Percentiles rank a stretch among this genome's conserved stretches.
These are phyloP conservation scores for Pollicipes pollicipes DNA, from an alignment of 1,140 invertebrate species.

Conservation along the genomic window DNA sequence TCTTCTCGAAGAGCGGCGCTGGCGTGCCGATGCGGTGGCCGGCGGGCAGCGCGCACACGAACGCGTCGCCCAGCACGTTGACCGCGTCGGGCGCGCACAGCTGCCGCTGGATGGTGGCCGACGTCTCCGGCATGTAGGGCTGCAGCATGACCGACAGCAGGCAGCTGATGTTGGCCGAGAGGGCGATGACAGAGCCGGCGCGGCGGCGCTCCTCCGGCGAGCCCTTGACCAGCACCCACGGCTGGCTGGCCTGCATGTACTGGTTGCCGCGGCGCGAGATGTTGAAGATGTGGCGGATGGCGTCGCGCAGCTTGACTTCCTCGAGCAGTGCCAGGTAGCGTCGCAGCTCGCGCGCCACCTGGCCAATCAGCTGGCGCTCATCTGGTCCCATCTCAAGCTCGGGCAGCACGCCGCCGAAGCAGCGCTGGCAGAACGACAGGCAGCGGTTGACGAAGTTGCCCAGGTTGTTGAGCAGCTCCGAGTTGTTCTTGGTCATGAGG, in stretches of 20 bases:
- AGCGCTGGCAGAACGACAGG: conserved; percentile 71
- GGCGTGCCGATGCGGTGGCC: conserved; percentile 75
- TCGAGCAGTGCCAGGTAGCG: conserved; percentile 66
- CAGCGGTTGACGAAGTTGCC: conserved; percentile 95
- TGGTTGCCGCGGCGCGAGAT: conserved; percentile 89
- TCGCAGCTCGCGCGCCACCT: conserved; percentile 62
- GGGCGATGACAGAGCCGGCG: conserved; percentile 65
- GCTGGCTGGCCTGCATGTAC: conserved; percentile 83
- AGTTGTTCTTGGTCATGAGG: conserved; percentile 83
- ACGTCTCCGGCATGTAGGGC: conserved; percentile 80
- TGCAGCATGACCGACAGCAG: conserved; percentile 62
- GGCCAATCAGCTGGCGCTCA: conserved; percentile 56
- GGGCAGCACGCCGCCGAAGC: conserved; percentile 60
- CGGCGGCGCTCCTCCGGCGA: conserved; percentile 34
- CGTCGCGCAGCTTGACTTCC: conserved; percentile 65
- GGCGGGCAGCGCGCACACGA: conserved; percentile 44
- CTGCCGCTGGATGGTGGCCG: conserved; percentile 46
- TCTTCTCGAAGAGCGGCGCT: conserved; percentile 5
- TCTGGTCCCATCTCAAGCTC: conserved; percentile 42
- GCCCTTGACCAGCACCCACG: conserved; percentile 87
- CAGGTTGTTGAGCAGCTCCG: conserved; percentile 89
- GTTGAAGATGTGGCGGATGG: conserved; percentile 60
- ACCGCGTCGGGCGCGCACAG: conserved; percentile 38
- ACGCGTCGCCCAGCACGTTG: conserved; percentile 37
- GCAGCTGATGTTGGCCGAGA: conserved; percentile 69